Evolutionary conservation across 2,797 vertebrate genomes (phyloP).

Genomic region (Anguilla pacifica): DNA sequence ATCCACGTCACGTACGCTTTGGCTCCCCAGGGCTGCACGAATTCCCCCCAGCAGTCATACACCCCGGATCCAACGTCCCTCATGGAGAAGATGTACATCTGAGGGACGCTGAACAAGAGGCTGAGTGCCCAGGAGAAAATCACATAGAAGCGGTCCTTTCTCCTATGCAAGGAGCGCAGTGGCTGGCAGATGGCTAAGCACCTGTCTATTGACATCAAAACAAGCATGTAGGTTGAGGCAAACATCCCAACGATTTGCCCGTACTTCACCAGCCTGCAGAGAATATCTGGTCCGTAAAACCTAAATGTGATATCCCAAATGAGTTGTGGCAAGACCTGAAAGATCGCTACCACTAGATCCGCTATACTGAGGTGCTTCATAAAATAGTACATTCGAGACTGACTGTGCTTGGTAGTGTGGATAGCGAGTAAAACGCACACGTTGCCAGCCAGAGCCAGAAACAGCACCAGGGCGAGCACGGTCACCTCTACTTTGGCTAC

Average conservation of each 20-base stretch:
- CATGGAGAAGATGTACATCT: constrained; percentile 92
- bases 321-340: constrained; percentile 96
- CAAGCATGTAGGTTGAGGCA: constrained; percentile 97
- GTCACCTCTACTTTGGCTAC: constrained; percentile 94
- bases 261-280: constrained; percentile 93
- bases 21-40: constrained; percentile 91
- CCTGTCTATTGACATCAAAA: constrained; percentile 95
- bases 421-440: constrained; percentile 89
- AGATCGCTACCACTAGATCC: constrained; percentile 92
- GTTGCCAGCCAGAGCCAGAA: constrained; percentile 90
- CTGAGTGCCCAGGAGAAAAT: constrained; percentile 90
- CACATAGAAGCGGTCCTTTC: constrained; percentile 84
- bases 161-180: constrained; percentile 80
- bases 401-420: constrained; percentile 84
- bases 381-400: constrained; percentile 97
- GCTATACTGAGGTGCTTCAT: constrained; percentile 99
- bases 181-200: constrained; percentile 95
- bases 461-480: constrained; percentile 85
- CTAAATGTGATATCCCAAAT: constrained; percentile 99
- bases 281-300: constrained; percentile 90
- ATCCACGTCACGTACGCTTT: constrained; percentile 98
- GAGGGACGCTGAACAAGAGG: constrained; percentile 88
- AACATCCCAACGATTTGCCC: constrained; percentile 98
- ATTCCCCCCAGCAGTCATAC: constrained; percentile 94
- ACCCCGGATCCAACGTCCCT: constrained; percentile 84